Evolutionary conservation across 1,140 invertebrate genomes (phyloP), one percentile per base, ranked within the genome.

Genomic region (Drosophila funebris): DNA sequence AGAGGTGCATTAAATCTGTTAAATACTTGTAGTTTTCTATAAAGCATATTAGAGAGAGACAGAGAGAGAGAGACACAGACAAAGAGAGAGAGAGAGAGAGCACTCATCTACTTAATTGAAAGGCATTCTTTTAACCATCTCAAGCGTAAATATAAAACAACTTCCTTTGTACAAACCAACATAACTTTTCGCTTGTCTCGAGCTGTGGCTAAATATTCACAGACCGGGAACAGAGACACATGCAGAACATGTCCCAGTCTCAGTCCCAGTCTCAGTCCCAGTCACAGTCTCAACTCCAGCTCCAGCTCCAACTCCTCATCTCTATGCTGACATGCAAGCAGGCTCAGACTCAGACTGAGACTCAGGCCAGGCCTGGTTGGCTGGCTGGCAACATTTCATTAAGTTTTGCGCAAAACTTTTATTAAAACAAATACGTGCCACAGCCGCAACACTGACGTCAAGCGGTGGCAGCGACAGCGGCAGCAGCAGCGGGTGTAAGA

Each of bases 341-440:
- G 29, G 27, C 29, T 31, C 41, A 69, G 50, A 37, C 53, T 29
- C 46, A 57, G 72, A 33, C 73, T 73, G 60, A 37, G 76, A 11
- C 56, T 58, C 69, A 73, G 70, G 3, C 36, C n/a, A n/a, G n/a
- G n/a, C n/a, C n/a, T n/a, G n/a, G n/a, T n/a, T n/a, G n/a, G n/a
- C 48, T 66, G 27, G 64, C 64, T 79, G 83, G 76, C 83, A 88
- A 83, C 83, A 88, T 88, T 88, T 88, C 78, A 88, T 88, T 88
- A 88, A 88, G 83, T 88, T 88, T 88, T 88, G 78, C 76, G 79
- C 79, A 88, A 89, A 88, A 88, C 60, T 88, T 88, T 88, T 88
- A 88, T 88, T 88, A 88, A 88, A 88, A 88, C 83, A 88, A 88
- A 88, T 88, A 88, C 83, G 83, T 88, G 83, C 83, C 36, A 29